Percentiles rank a stretch among this genome's conserved stretches.
Conservation (phyloP, 2,113 vertebrate species). For the Castor canadensis region DNA sequence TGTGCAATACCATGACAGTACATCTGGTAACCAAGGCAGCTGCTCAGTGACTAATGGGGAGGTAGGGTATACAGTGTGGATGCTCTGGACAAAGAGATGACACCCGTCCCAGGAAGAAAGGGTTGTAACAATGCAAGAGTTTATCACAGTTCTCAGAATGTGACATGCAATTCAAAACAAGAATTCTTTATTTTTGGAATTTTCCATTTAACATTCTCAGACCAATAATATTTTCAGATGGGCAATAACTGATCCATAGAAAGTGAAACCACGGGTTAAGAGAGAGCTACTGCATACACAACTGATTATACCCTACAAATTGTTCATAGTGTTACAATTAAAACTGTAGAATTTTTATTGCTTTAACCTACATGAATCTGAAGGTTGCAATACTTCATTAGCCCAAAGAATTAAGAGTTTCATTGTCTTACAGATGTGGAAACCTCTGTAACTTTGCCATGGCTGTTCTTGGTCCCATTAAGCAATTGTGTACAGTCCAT, state of each 20-base stretch:
- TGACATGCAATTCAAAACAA: neutral
- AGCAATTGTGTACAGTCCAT: too few species aligned
- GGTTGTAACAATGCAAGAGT: too few species aligned
- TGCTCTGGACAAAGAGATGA: neutral
- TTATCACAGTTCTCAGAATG: neutral
- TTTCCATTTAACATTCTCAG: neutral
- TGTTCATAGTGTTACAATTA: neutral
- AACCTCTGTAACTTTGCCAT: neutral
- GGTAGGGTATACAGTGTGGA: neutral
- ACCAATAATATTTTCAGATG: too few species aligned
- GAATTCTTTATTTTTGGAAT: neutral
- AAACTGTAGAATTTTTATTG: neutral
- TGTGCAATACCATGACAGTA: neutral
- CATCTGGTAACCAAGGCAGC: neutral
- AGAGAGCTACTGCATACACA: neutral
- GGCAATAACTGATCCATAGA: too few species aligned
- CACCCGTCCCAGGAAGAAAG: too few species aligned
- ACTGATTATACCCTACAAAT: neutral
- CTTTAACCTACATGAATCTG: too few species aligned
- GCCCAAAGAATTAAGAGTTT: neutral
- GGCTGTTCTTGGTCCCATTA: neutral
- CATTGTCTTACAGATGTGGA: neutral
- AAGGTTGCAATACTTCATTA: neutral
- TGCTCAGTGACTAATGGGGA: neutral
- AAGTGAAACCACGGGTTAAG: too few species aligned